Percentiles rank a stretch among this genome's conserved stretches.
phyloP scores from a whole-genome alignment of 2,888 invertebrate genomes.

The Brachycybe producta region DNA sequence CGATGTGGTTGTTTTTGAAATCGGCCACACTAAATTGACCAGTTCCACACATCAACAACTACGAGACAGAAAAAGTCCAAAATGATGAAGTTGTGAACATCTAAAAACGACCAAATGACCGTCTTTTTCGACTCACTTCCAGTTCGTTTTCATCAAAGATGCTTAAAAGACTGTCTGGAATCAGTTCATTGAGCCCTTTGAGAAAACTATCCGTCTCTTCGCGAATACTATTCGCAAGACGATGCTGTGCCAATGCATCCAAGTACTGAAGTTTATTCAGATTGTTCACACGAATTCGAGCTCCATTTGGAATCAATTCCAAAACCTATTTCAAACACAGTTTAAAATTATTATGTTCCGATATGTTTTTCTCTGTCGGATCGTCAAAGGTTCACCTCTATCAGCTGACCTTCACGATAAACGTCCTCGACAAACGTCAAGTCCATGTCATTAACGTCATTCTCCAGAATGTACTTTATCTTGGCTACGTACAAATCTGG shows the following conservation, averaged over 20 bases:
- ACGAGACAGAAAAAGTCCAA: conserved; percentile 29
- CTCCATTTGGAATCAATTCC: conserved; percentile 72
- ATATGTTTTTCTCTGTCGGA: neutral
- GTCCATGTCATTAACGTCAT: conserved; percentile 77
- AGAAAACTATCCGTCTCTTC: conserved; percentile 77
- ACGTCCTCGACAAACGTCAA: conserved; percentile 80
- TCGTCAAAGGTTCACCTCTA: conserved; percentile 42
- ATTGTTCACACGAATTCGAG: conserved; percentile 58
- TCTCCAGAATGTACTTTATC: conserved; percentile 81
- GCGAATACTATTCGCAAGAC: conserved; percentile 65
- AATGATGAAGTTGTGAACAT: neutral
- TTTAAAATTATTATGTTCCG: neutral
- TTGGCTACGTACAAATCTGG: conserved; percentile 86
- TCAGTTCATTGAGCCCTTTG: conserved; percentile 76
- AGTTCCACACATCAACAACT: conserved; percentile 84
- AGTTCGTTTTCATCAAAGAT: conserved; percentile 94
- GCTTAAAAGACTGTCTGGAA: conserved; percentile 81
- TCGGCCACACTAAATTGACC: conserved; percentile 82
- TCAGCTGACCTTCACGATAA: conserved; percentile 65
- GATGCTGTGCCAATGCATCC: conserved; percentile 71
- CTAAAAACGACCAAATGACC: neutral
- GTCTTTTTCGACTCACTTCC: conserved; percentile 50
- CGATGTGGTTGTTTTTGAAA: conserved; percentile 75
- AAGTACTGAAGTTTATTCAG: conserved; percentile 66
- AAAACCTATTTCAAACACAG: conserved; percentile 38